Evolutionary conservation across 1,140 invertebrate genomes (phyloP), one percentile per base, ranked within the genome.

Genomic region (Hylaeus volcanicus): DNA sequence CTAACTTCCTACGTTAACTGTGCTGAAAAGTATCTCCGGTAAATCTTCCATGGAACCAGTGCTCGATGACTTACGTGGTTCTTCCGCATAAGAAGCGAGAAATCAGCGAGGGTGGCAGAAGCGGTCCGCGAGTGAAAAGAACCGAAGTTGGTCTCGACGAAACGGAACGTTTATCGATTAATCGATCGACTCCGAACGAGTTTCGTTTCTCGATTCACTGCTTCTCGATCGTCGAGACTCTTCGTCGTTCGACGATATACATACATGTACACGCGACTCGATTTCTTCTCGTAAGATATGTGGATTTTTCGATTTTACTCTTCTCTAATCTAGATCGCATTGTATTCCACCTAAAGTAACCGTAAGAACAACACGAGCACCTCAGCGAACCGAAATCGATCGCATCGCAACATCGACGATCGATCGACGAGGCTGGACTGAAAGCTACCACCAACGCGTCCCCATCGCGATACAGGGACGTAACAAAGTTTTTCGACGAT

Each of bases 221-320:
- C 26, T 26, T 26, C 26, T 26, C 26, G 26, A 26, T 26, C 26
- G 26, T 26, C 26, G 26, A 26, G 26, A 26, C 26, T 26, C 26
- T 26, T 26, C 26, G 26, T 26, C 26, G 26, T 48, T 8, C 45
- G 45, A 6, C 45, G 45, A 48, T 48, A 48, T 48, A 48, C 45
- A 48, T 48, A 26, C 0, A 77, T 81, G 43, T 74, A 71, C 61
- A 15, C 45, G 69, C 69, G 51, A 73, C 63, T 48, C 45, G 60
- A 64, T 84, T 77, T 83, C 56, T 74, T 86, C 84, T 74, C 70
- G 63, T 86, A 82, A 85, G 64, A 65, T 79, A 81, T 81, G 71
- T 86, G 77, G 60, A 87, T 79, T 87, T 86, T 81, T 86, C 85
- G 77, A 87, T 86, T 87, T 86, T 87, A 83, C 68, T 86, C 81